Conservation (phyloP, 2,113 vertebrate genomes). For the Aythya baeri region DNA sequence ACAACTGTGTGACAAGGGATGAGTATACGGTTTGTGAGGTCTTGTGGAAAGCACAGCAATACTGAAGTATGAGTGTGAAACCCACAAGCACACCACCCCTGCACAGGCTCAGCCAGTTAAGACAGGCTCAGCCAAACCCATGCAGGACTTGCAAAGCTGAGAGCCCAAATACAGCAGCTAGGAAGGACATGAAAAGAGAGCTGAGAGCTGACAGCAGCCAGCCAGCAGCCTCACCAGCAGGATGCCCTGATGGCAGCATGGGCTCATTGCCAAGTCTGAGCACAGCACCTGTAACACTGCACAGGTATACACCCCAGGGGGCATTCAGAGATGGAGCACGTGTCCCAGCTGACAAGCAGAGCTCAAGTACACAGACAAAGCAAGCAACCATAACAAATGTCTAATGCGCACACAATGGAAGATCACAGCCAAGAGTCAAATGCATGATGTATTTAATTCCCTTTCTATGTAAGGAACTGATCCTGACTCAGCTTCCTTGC, state of each 20-base stretch:
- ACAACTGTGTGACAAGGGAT: neutral
- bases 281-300: neutral
- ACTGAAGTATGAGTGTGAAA: neutral
- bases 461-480: neutral
- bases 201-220: neutral
- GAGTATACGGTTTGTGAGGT: neutral
- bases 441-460: neutral
- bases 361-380: slow-evolving; percentile 1
- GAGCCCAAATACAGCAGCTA: neutral
- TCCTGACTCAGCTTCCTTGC: neutral
- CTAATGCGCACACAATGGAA: slow-evolving; percentile 17
- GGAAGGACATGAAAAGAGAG: neutral
- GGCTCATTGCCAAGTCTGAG: neutral
- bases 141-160: neutral
- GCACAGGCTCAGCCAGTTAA: neutral
- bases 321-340: neutral
- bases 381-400: neutral
- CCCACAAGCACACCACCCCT: neutral
- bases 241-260: neutral
- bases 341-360: neutral
- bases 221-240: neutral
- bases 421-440: slow-evolving; percentile 40
- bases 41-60: neutral
- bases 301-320: neutral
- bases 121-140: neutral